Conservation (phyloP, 1,140 invertebrate genomes). For the Drosophila tristis region DNA sequence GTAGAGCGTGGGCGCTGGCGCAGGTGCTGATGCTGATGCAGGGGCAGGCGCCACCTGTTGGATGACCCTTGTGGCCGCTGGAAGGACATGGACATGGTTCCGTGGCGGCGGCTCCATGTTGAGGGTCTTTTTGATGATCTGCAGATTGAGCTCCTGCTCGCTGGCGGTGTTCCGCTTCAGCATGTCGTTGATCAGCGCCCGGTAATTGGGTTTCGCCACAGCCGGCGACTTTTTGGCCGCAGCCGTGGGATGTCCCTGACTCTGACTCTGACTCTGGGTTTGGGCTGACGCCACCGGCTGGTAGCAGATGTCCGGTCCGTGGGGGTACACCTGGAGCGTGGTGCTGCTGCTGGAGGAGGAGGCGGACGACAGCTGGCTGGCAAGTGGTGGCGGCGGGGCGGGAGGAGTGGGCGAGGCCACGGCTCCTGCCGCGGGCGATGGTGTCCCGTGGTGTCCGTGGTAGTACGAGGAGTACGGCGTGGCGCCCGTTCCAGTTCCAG, state of each 20-base stretch:
- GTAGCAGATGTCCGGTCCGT: slow-evolving; percentile 70
- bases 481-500: neutral
- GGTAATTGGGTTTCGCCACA: slow-evolving; percentile 70
- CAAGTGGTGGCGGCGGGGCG: slow-evolving; percentile 30
- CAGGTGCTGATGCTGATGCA: neutral
- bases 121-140: slow-evolving; percentile 81
- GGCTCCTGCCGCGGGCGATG: slow-evolving; percentile 66
- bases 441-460: slow-evolving; percentile 67
- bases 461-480: slow-evolving; percentile 47
- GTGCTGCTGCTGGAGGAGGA: slow-evolving; percentile 40
- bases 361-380: slow-evolving; percentile 3
- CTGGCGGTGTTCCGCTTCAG: slow-evolving; percentile 70
- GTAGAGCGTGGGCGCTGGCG: slow-evolving; percentile 84
- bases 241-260: slow-evolving; percentile 9
- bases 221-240: slow-evolving; percentile 42
- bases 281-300: slow-evolving; percentile 23
- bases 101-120: slow-evolving; percentile 59
- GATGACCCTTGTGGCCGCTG: slow-evolving; percentile 13
- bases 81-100: slow-evolving; percentile 5
- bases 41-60: neutral
- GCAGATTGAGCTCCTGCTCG: slow-evolving; percentile 76
- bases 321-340: slow-evolving; percentile 65
- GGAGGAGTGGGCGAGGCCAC: slow-evolving; percentile 70
- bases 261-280: slow-evolving; percentile 7
- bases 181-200: slow-evolving; percentile 73